These are phyloP conservation scores for Hyles lineata DNA, from an alignment of 2,888 invertebrate species.

Conservation along the genomic window DNA sequence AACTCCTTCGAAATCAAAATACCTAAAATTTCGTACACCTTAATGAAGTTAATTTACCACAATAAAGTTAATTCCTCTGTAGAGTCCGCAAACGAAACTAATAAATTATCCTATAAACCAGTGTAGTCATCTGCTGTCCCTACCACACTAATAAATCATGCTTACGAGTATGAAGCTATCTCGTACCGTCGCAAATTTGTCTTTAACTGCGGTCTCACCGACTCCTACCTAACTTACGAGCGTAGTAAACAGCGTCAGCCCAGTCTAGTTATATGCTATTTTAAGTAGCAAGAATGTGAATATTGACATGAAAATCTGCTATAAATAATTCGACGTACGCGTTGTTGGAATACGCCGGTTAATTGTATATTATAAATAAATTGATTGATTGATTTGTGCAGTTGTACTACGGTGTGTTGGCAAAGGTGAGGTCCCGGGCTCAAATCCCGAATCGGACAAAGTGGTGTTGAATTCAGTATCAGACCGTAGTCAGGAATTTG, in stretches of 20 bases:
- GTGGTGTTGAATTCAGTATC: neutral
- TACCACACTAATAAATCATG: neutral
- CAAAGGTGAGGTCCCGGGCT: too few species aligned
- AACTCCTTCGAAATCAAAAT: neutral
- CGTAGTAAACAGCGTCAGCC: conserved; percentile 3
- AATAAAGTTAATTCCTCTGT: neutral
- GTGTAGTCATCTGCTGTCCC: neutral
- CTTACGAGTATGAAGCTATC: conserved; percentile 6
- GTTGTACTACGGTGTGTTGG: too few species aligned
- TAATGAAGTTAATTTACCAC: too few species aligned
- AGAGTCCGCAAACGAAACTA: neutral
- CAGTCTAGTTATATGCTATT: conserved; percentile 17
- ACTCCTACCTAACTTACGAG: neutral
- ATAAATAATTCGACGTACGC: conserved; percentile 16
- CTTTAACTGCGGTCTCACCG: neutral
- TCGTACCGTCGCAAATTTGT: neutral
- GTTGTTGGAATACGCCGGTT: conserved; percentile 7
- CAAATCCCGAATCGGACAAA: too few species aligned
- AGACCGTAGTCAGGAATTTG: too few species aligned
- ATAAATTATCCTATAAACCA: neutral
- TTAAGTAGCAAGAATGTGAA: conserved; percentile 17
- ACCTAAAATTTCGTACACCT: neutral
- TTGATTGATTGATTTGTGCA: neutral
- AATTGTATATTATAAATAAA: conserved; percentile 21
- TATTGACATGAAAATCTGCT: conserved; percentile 26